Conservation (phyloP, 1,140 invertebrate genomes). For the Lucilia cuprina region DNA sequence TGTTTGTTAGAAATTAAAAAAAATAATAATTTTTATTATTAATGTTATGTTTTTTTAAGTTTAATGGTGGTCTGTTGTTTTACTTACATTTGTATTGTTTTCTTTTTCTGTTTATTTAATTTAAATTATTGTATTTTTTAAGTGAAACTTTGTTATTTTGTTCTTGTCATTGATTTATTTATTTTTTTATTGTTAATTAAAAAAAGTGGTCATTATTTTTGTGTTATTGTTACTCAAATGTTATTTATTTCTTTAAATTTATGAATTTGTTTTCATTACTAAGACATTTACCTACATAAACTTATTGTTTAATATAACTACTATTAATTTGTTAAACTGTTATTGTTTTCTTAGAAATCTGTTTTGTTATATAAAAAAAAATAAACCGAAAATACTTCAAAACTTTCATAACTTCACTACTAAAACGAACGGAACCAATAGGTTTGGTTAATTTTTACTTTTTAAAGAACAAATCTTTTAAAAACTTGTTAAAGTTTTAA, state of each 20-base stretch:
- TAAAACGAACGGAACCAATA: no score
- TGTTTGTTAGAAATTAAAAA: not conserved
- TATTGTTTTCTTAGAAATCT: no score
- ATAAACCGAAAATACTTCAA: no score
- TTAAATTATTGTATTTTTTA: not conserved
- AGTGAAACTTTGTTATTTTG: not conserved
- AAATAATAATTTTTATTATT: not conserved
- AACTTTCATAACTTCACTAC: no score
- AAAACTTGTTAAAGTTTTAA: no score
- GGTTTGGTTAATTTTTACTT: no score
- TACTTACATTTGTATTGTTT: not conserved
- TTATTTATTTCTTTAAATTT: not conserved
- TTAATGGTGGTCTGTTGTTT: slow-evolving; percentile 10
- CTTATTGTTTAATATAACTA: no score
- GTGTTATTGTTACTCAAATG: not conserved
- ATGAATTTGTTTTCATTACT: not conserved
- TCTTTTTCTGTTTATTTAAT: not conserved
- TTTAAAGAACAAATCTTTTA: no score
- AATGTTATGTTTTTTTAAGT: not conserved
- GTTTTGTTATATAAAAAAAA: no score
- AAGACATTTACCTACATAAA: not conserved
- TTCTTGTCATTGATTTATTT: not conserved
- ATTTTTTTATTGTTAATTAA: not conserved
- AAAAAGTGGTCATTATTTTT: not conserved
- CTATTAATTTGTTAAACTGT: no score